Conservation (phyloP, 1,140 invertebrate genomes). For the Zaprionus nigranus region DNA sequence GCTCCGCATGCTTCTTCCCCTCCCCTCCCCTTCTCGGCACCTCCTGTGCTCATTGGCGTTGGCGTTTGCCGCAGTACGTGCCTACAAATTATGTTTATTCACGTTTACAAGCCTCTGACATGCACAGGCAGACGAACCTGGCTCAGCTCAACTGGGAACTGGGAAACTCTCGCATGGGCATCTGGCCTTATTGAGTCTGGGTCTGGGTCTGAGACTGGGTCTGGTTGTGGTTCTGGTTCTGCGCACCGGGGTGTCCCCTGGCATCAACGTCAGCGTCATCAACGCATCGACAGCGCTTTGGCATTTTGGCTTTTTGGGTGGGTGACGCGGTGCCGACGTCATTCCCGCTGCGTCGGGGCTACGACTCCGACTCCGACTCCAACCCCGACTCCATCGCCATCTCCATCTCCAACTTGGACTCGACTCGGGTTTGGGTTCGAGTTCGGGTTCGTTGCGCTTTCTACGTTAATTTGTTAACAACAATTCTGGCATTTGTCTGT, state of each 20-base stretch:
- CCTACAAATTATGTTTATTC: constrained; percentile 82
- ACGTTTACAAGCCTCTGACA: constrained; percentile 82
- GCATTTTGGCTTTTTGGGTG: constrained; percentile 54
- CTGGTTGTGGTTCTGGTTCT: constrained; percentile 27
- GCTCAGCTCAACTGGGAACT: constrained; percentile 34
- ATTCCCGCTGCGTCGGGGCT: constrained; percentile 61
- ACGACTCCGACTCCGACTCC: not conserved
- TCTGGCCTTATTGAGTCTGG: constrained; percentile 20
- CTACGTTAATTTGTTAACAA: constrained; percentile 82
- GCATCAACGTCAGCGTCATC: constrained; percentile 80
- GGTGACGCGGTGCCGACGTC: constrained; percentile 55
- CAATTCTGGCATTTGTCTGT: constrained; percentile 58
- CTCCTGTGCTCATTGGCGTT: constrained; percentile 67
- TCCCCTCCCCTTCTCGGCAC: constrained; percentile 13
- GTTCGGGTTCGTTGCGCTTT: constrained; percentile 75
- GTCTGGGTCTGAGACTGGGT: not conserved
- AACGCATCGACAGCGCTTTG: constrained; percentile 70
- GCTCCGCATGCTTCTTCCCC: not conserved
- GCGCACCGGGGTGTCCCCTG: constrained; percentile 74
- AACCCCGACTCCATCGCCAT: not conserved
- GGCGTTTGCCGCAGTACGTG: constrained; percentile 75
- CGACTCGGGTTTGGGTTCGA: constrained; percentile 11
- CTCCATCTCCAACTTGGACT: not conserved
- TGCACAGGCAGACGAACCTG: constrained; percentile 65
- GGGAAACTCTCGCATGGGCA: constrained; percentile 27